phyloP scores from a whole-genome alignment of 2,888 invertebrate species.

The Lasioglossum leucozonium region DNA sequence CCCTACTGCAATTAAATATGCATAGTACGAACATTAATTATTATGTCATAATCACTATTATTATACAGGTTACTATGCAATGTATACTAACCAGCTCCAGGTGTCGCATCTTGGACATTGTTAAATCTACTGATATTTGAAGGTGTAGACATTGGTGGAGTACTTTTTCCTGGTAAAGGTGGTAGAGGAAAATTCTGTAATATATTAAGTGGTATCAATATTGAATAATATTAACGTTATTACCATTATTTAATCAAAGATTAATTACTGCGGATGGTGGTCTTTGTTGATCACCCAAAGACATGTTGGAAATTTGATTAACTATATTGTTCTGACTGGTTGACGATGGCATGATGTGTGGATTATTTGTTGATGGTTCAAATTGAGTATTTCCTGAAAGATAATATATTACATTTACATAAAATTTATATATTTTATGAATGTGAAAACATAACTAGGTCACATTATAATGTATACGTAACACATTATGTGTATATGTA shows the following conservation, averaged over 20 bases:
- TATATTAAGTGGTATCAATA: conserved; percentile 21
- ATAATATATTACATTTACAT: neutral
- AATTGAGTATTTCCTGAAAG: conserved; percentile 67
- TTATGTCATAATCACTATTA: neutral
- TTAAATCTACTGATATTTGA: conserved; percentile 77
- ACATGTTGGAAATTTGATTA: conserved; percentile 79
- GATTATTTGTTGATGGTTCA: conserved; percentile 69
- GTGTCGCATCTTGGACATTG: conserved; percentile 68
- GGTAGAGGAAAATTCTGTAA: conserved; percentile 71
- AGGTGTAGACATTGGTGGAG: conserved; percentile 64
- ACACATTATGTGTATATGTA: neutral
- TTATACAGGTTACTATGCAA: neutral
- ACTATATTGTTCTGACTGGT: conserved; percentile 73
- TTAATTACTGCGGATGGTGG: conserved; percentile 69
- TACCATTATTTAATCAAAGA: conserved; percentile 4
- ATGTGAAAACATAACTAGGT: neutral
- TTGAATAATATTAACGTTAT: conserved; percentile 7
- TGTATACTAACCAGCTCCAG: conserved; percentile 57
- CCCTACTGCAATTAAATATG: conserved; percentile 23
- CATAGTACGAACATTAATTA: neutral
- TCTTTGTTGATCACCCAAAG: conserved; percentile 74
- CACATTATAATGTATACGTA: conserved; percentile 40
- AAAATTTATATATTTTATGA: neutral
- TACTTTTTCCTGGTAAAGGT: conserved; percentile 67
- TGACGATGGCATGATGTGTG: conserved; percentile 69